A percentile compares a stretch with the other conserved stretches of the same genome.
Evolutionary conservation across 2,113 vertebrate genomes (phyloP).

Genomic region (Bubo blakistoni): DNA sequence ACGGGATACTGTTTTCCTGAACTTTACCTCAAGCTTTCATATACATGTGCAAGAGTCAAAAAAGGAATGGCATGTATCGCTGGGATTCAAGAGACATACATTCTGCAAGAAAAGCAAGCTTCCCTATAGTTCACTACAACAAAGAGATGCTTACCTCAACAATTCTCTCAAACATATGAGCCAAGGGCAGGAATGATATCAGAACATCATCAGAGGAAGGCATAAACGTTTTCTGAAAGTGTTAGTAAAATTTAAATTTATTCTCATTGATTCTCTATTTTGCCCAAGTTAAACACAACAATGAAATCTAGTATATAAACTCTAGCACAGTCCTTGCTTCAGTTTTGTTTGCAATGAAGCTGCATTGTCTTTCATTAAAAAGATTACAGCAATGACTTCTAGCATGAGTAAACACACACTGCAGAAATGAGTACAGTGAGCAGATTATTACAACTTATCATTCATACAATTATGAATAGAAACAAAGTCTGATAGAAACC

Average conservation of each 20-base stretch:
- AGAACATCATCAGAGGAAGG: constrained; percentile 78
- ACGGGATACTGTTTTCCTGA: background rate
- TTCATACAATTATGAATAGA: background rate
- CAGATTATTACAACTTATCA: background rate
- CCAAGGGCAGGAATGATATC: constrained; percentile 96
- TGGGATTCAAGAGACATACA: constrained; percentile 12
- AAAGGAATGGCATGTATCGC: constrained; percentile 73
- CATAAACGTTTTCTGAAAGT: constrained; percentile 72
- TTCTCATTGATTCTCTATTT: background rate
- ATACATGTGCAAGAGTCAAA: constrained; percentile 81
- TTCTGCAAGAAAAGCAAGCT: constrained; percentile 67
- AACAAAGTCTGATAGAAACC: background rate
- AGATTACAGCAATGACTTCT: background rate
- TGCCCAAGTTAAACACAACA: background rate
- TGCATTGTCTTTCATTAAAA: background rate
- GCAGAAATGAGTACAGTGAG: background rate
- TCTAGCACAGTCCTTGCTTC: background rate
- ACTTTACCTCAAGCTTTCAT: constrained; percentile 76
- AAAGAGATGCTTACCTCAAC: constrained; percentile 83
- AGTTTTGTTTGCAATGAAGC: background rate
- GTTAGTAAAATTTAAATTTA: background rate
- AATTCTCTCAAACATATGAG: constrained; percentile 96
- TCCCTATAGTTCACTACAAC: background rate
- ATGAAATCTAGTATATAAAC: background rate
- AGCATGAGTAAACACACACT: background rate